phyloP scores from a whole-genome alignment of 1,140 invertebrate genomes.

The Pogonognathellus flavescens region DNA sequence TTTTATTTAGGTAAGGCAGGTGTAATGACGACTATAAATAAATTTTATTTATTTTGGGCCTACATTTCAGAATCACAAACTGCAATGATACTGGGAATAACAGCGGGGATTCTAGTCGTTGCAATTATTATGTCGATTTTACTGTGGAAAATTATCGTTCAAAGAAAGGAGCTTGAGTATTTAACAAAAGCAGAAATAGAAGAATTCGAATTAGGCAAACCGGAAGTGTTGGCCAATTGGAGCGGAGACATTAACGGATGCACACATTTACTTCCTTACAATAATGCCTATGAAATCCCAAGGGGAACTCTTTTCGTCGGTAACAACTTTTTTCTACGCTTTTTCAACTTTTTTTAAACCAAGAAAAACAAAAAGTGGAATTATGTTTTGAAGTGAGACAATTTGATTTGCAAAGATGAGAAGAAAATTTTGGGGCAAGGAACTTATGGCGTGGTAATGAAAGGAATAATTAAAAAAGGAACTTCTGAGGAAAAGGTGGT shows the following conservation, averaged over 20 bases:
- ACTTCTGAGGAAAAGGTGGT: conserved; percentile 68
- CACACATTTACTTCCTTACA: conserved; percentile 49
- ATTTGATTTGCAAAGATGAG: conserved; percentile 28
- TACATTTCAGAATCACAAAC: background rate
- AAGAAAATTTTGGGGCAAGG: conserved; percentile 71
- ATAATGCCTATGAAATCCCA: conserved; percentile 36
- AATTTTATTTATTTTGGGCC: too few species aligned
- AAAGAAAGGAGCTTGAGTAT: background rate
- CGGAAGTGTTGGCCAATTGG: conserved; percentile 13
- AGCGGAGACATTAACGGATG: conserved; percentile 12
- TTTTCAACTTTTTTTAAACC: background rate
- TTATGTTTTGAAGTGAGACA: too few species aligned
- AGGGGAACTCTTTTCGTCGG: conserved; percentile 3
- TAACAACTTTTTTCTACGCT: background rate
- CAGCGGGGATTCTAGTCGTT: background rate
- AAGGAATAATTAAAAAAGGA: conserved; percentile 56
- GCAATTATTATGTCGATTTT: background rate
- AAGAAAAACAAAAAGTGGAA: too few species aligned
- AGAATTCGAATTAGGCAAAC: conserved; percentile 53
- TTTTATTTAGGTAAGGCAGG: too few species aligned
- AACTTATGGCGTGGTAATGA: conserved; percentile 74
- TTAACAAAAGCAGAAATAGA: conserved; percentile 52
- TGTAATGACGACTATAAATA: too few species aligned
- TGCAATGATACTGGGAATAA: background rate
- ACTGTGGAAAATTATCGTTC: background rate